These are phyloP conservation scores for Trichonephila clavipes DNA, from an alignment of 1,140 invertebrate species.

Conservation along the genomic window DNA sequence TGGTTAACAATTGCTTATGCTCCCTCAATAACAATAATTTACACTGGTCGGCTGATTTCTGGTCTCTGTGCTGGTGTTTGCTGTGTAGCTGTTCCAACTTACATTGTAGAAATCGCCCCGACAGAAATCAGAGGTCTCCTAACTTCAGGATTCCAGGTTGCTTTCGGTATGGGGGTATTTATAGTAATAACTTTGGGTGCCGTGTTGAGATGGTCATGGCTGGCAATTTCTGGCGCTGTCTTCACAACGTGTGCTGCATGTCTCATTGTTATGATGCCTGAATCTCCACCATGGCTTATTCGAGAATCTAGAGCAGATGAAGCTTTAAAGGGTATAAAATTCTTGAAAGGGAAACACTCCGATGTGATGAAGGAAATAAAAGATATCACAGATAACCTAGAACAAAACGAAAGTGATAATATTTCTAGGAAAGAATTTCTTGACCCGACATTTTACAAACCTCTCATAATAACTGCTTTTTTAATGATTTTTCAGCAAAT, in stretches of 20 bases:
- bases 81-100: conserved; percentile 86
- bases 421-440: not conserved
- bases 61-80: conserved; percentile 85
- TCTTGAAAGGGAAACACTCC: conserved; percentile 43
- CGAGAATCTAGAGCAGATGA: conserved; percentile 88
- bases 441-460: conserved; percentile 47
- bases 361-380: conserved; percentile 37
- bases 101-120: conserved; percentile 94
- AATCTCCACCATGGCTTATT: conserved; percentile 90
- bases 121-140: conserved; percentile 90
- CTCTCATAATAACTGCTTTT: conserved; percentile 86
- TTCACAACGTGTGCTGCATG: conserved; percentile 84
- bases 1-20: conserved; percentile 89
- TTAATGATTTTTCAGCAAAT: conserved; percentile 97
- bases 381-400: conserved; percentile 26
- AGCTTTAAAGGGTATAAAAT: conserved; percentile 81
- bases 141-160: conserved; percentile 90
- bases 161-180: conserved; percentile 88
- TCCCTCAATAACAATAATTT: conserved; percentile 83
- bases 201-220: conserved; percentile 85
- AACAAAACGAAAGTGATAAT: not conserved
- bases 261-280: conserved; percentile 85
- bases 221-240: conserved; percentile 86
- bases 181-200: conserved; percentile 89
- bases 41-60: conserved; percentile 85